Conservation (phyloP, 2,888 invertebrate genomes). For the Hemicrepidius hirtus region DNA sequence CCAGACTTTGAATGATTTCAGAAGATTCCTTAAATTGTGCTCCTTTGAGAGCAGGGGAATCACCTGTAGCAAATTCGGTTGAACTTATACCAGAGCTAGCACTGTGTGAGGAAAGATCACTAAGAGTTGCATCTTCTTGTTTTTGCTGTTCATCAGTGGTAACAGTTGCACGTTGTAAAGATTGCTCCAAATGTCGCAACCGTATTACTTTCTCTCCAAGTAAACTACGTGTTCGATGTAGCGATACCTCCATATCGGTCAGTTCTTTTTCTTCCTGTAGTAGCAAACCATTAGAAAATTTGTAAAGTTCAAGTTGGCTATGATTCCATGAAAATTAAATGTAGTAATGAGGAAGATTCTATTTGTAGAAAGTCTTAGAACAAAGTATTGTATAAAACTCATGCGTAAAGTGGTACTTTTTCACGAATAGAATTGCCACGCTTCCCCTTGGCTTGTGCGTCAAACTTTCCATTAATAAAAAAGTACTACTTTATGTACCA, state of each 20-base stretch:
- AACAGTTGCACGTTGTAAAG: constrained; percentile 79
- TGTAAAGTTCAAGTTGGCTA: too few relatives aligned
- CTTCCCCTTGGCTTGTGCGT: too few relatives aligned
- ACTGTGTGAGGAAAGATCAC: constrained; percentile 79
- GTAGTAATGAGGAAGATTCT: too few relatives aligned
- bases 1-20: constrained; percentile 81
- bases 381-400: too few relatives aligned
- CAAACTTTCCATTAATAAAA: too few relatives aligned
- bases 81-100: constrained; percentile 80
- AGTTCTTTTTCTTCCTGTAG: constrained; percentile 85
- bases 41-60: constrained; percentile 61
- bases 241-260: constrained; percentile 88
- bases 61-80: constrained; percentile 79
- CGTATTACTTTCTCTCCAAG: constrained; percentile 89
- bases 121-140: constrained; percentile 77
- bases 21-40: constrained; percentile 79
- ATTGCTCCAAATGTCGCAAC: constrained; percentile 86
- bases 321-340: too few relatives aligned
- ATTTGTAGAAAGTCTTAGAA: too few relatives aligned
- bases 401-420: too few relatives aligned
- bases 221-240: constrained; percentile 86
- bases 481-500: too few relatives aligned
- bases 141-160: constrained; percentile 64
- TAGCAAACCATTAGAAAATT: constrained; percentile 38
- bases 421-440: too few relatives aligned